These are phyloP conservation scores for Scalopus aquaticus DNA, from an alignment of 2,113 vertebrate species.

Conservation along the genomic window DNA sequence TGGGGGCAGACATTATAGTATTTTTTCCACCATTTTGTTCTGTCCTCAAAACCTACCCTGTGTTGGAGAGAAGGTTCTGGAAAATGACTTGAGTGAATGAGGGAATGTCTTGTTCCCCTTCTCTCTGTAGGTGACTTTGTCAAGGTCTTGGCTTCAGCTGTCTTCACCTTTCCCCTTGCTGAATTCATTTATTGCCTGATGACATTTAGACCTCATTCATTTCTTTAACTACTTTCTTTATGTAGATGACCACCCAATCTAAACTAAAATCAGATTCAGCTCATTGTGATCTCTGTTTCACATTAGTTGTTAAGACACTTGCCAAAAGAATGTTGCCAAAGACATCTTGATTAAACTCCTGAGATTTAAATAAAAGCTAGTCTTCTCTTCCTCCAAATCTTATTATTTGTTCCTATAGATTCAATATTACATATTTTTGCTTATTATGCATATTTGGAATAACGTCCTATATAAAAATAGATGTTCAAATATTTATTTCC, in stretches of 20 bases:
- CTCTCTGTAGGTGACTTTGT: background rate
- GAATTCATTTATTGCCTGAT: background rate
- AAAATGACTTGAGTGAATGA: background rate
- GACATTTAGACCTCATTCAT: background rate
- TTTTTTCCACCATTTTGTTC: background rate
- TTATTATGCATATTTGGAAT: background rate
- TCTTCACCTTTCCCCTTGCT: background rate
- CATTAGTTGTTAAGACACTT: background rate
- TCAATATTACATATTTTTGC: background rate
- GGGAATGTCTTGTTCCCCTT: background rate
- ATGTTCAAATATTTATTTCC: background rate
- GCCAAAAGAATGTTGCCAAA: background rate
- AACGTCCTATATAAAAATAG: background rate
- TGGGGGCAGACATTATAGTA: background rate
- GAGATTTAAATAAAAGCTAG: background rate
- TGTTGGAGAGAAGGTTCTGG: background rate
- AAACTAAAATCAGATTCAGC: background rate
- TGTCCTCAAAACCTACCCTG: background rate
- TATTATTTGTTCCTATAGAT: background rate
- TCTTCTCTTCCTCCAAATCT: background rate
- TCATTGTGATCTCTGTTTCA: background rate
- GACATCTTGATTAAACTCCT: background rate
- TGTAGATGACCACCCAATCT: background rate
- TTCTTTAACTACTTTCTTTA: background rate
- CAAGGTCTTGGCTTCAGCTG: background rate